Conservation (phyloP, 2,797 vertebrate species). For the Distichodus sexfasciatus region DNA sequence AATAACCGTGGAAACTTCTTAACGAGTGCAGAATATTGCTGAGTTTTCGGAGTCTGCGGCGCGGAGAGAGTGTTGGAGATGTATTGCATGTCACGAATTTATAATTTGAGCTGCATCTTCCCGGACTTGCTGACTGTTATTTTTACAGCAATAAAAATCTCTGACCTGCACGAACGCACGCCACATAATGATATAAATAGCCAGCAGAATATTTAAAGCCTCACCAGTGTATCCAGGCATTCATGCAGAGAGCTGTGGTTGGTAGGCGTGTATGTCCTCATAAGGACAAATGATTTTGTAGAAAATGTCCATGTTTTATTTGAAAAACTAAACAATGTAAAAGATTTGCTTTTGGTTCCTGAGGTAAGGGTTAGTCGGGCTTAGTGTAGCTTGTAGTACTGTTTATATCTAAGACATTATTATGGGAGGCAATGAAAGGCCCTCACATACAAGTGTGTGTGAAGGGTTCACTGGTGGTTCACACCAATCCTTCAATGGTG, state of each 20-base stretch:
- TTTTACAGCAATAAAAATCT: slow-evolving; percentile 39
- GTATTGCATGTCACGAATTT: slow-evolving; percentile 31
- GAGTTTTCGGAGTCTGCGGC: background rate
- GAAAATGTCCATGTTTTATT: no score
- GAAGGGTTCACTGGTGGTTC: background rate
- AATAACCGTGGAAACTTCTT: slow-evolving; percentile 33
- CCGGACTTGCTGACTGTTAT: slow-evolving; percentile 30
- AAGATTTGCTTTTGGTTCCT: no score
- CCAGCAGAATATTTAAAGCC: slow-evolving; percentile 20
- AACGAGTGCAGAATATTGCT: background rate
- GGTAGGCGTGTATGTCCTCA: no score
- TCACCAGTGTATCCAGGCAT: no score
- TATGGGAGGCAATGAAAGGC: no score
- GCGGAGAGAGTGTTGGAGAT: slow-evolving; percentile 12
- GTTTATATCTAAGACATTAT: no score
- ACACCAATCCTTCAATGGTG: background rate
- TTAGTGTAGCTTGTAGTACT: no score
- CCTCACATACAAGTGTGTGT: no score
- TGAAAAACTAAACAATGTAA: no score
- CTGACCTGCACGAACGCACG: slow-evolving; percentile 34
- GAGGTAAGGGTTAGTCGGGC: no score
- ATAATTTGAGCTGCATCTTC: slow-evolving; percentile 20
- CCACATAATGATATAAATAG: slow-evolving; percentile 37
- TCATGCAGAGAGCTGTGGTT: no score
- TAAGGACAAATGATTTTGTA: no score